Evolutionary conservation across 2,113 vertebrate species (phyloP), one percentile per base, ranked within the genome.

Genomic region (Tetraodon nigroviridis): DNA sequence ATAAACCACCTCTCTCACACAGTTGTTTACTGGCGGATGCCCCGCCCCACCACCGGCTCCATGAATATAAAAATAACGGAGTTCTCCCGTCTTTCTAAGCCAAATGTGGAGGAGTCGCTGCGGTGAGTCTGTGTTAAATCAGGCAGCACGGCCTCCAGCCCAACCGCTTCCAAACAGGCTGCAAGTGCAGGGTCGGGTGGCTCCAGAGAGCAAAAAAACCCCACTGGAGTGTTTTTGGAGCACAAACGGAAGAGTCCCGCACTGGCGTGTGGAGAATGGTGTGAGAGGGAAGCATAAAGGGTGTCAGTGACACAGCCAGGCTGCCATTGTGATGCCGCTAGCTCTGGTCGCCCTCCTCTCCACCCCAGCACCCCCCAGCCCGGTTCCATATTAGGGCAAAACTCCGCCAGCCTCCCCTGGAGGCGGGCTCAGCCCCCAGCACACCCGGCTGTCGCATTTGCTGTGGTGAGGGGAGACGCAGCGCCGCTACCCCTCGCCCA

Each of bases 371-470:
- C 32, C 60, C 29, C 24, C 65, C 47, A 0, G 29, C 67, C 61
- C 29, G 49, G 82, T 74, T 69, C 83, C 84, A 84, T 86, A 87
- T 88, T 85, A 82, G 84, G 88, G 58, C 81, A 86, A 82, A 86
- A 86, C 78, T 80, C 81, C 57, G 53, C 67, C 84, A 78, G 71
- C 83, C 78, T 76, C 75, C 75, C 77, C 61, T 73, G n/a, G n/a
- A 67, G 68, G 76, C 22, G 62, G 66, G 64, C 72, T 75, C 72
- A 64, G 32, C 67, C 79, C 59, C 66, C 53, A 73, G 67, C 71
- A 76, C 61, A 22, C 79, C 76, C 73, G 61, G 64, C 75, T 83
- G 84, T 86, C 83, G 83, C 83, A 82, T 85, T 84, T 66, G 67
- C 80, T 85, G 69, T 73, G 68, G 79, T 45, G n/a, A 64, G 69